phyloP scores from a whole-genome alignment of 2,113 vertebrate genomes.

The Nothobranchius furzeri region DNA sequence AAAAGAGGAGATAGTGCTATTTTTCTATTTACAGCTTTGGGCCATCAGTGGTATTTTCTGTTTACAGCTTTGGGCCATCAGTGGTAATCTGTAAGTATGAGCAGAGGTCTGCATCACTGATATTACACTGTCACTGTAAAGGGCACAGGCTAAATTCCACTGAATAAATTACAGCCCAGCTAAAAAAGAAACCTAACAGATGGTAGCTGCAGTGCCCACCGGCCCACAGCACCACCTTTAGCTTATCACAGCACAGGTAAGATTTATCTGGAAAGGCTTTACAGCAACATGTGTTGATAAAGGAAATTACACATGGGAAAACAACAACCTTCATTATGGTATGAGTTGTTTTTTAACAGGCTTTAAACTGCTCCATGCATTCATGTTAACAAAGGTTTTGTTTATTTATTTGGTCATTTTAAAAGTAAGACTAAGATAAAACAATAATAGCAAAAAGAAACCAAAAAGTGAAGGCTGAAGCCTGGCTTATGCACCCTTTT shows the following conservation, averaged over 20 bases:
- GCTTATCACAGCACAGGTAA: slow-evolving; percentile 19
- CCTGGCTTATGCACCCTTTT: too few species aligned
- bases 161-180: slow-evolving; percentile 47
- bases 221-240: slow-evolving; percentile 48
- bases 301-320: too few species aligned
- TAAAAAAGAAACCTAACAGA: slow-evolving; percentile 54
- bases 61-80: slow-evolving; percentile 50
- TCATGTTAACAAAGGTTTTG: too few species aligned
- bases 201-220: slow-evolving; percentile 31
- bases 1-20: slow-evolving; percentile 18
- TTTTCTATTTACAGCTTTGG: slow-evolving; percentile 41
- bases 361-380: too few species aligned
- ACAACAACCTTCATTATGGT: background rate
- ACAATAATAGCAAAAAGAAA: too few species aligned
- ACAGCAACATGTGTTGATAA: slow-evolving; percentile 17
- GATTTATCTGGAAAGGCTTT: slow-evolving; percentile 30
- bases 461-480: too few species aligned
- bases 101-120: slow-evolving; percentile 35
- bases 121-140: slow-evolving; percentile 49
- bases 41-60: slow-evolving; percentile 47
- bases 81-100: slow-evolving; percentile 50
- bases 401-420: too few species aligned
- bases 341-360: too few species aligned
- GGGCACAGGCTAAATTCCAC: slow-evolving; percentile 41
- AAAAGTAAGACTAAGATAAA: too few species aligned